phyloP scores from a whole-genome alignment of 2,888 invertebrate species.

The Ophioninae sp. region DNA sequence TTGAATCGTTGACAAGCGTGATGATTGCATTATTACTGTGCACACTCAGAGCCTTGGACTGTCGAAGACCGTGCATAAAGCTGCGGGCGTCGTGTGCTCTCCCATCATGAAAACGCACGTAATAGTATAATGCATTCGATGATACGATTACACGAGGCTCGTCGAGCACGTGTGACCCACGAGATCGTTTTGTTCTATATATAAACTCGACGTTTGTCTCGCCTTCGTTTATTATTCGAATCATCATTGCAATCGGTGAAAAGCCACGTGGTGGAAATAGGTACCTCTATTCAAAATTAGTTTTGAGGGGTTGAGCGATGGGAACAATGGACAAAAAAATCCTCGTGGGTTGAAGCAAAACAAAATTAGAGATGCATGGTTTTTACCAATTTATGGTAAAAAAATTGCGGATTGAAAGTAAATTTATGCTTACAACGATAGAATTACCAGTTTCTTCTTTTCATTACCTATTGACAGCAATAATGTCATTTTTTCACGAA shows the following conservation, averaged over 20 bases:
- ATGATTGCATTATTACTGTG: slow-evolving; percentile 2
- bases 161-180: slow-evolving; percentile 26
- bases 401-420: too few species aligned
- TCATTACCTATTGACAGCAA: too few species aligned
- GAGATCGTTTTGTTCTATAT: slow-evolving; percentile 12
- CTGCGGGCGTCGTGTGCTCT: slow-evolving; percentile 10
- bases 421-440: too few species aligned
- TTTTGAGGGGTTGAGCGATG: neutral
- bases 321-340: too few species aligned
- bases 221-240: neutral
- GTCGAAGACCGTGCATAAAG: slow-evolving; percentile 13
- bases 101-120: slow-evolving; percentile 37
- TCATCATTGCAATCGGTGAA: neutral
- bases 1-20: neutral
- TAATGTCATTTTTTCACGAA: too few species aligned
- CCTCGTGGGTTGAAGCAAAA: too few species aligned
- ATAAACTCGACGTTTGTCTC: neutral
- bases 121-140: slow-evolving; percentile 18
- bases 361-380: too few species aligned
- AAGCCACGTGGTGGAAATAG: neutral
- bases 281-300: neutral
- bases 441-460: too few species aligned
- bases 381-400: too few species aligned
- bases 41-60: slow-evolving; percentile 10
- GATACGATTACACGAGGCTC: slow-evolving; percentile 27